Base-by-base conservation (phyloP, 2,888 invertebrate species). In the Drosophila kambysellisi region DNA sequence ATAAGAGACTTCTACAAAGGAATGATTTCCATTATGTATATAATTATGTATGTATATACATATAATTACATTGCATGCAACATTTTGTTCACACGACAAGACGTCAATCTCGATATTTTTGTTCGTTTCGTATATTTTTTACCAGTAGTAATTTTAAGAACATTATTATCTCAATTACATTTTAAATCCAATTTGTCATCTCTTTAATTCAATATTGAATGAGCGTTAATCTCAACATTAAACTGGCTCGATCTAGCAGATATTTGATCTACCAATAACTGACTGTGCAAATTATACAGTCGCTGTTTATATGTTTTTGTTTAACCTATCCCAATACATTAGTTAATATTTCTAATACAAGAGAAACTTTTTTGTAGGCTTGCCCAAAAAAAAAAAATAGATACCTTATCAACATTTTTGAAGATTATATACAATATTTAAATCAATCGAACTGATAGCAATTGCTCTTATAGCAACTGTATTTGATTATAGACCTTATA, bases 261-360 rank as follows among this genome's bases (percentile, higher is more conserved):
- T 54, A 15, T 54, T 39, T 17, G 4, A 2, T 12, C 7, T 17
- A 46, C 12, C 33, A 20, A 1, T 11, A 20, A 25, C 11, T 60
- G 39, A 53, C 17, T 20, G 33, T 15, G n/a, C 11, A 57, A 53
- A 37, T 39, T 46, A 11, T 20, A 39, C 6, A 6, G 25, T 35
- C 17, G 17, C 43, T 11, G 52, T 33, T 46, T 20, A 20, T 9
- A 15, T 12, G 15, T 3, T n/a, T 35, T 15, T 6, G 9, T 11
- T 59, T 57, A 48, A 11, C n/a, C 12, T 62, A 62, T 65, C 65
- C 51, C 58, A 43, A 25, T 0, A 30, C 39, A 9, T 11, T 12
- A 4, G 11, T 39, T 5, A 29, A 11, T 41, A 5, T 41, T 9
- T 20, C 2, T 4, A 41, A 4, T 15, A 37, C 15, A 15, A 15